A percentile compares a stretch with the other conserved stretches of the same genome.
Evolutionary conservation across 2,113 vertebrate species (phyloP).

Genomic region (Charadrius vociferus): DNA sequence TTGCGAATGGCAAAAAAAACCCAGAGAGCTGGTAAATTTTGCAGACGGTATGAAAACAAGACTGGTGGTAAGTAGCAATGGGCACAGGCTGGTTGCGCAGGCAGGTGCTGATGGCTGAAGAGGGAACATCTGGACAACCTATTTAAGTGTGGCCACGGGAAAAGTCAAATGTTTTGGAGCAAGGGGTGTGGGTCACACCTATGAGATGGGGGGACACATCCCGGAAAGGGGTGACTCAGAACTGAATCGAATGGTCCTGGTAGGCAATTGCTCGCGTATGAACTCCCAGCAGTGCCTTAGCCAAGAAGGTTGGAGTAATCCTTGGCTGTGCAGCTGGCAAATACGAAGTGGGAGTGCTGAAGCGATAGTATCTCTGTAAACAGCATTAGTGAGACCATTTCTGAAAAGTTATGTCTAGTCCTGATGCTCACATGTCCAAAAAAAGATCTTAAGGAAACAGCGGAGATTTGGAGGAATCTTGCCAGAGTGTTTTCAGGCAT

Average conservation of each 20-base stretch:
- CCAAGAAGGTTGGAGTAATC: conserved; percentile 50
- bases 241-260: background rate
- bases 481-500: background rate
- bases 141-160: background rate
- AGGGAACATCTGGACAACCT: background rate
- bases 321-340: background rate
- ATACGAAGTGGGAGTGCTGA: conserved; percentile 35
- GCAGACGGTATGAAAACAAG: background rate
- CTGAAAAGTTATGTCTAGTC: conserved; percentile 41
- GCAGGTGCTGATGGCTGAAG: background rate
- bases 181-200: background rate
- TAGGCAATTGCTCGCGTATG: background rate
- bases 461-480: background rate
- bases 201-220: background rate
- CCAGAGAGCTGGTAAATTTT: background rate
- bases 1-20: background rate
- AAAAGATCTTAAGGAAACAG: background rate
- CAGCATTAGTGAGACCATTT: conserved; percentile 32
- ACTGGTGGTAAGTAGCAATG: background rate
- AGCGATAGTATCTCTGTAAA: conserved; percentile 41
- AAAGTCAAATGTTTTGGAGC: background rate
- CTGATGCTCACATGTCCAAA: background rate
- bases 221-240: background rate
- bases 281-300: background rate
- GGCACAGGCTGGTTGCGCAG: background rate